Conservation (phyloP, 2,797 vertebrate genomes). For the Percopsis omiscomaycus region DNA sequence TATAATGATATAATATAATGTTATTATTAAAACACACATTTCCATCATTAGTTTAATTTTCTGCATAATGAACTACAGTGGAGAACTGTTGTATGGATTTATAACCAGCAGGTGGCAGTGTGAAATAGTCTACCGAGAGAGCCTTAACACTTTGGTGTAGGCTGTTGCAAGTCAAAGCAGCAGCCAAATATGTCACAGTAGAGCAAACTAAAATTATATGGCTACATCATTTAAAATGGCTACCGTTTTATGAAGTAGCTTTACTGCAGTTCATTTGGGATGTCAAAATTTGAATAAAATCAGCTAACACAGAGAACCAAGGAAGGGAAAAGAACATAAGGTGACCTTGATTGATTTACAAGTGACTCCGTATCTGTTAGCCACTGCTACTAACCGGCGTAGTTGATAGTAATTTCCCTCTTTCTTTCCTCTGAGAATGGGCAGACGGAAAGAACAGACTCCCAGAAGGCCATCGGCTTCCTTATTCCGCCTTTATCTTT, state of each 20-base stretch:
- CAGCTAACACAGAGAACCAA: slow-evolving; percentile 37
- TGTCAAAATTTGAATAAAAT: slow-evolving; percentile 32
- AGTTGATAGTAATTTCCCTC: slow-evolving; percentile 43
- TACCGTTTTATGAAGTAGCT: slow-evolving; percentile 6
- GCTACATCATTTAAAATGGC: slow-evolving; percentile 3
- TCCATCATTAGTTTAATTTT: too few species aligned
- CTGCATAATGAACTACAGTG: too few species aligned
- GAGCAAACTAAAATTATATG: slow-evolving; percentile 10
- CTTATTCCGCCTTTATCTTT: slow-evolving; percentile 50
- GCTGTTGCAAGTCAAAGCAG: slow-evolving; percentile 4
- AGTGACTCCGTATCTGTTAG: slow-evolving; percentile 57
- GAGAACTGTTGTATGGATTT: background rate
- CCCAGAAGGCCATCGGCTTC: slow-evolving; percentile 40
- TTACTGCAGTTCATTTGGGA: slow-evolving; percentile 19
- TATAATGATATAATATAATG: too few species aligned
- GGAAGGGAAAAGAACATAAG: slow-evolving; percentile 28
- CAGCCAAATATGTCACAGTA: slow-evolving; percentile 16
- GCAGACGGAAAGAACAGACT: slow-evolving; percentile 31
- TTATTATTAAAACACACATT: too few species aligned
- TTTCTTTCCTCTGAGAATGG: slow-evolving; percentile 23
- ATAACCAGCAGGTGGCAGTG: slow-evolving; percentile 68
- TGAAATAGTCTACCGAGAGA: slow-evolving; percentile 28
- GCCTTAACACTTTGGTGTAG: slow-evolving; percentile 17
- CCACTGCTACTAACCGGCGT: slow-evolving; percentile 36
- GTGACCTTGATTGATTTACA: slow-evolving; percentile 68